Conservation (phyloP, 2,113 vertebrate species). For the Athene cunicularia region DNA sequence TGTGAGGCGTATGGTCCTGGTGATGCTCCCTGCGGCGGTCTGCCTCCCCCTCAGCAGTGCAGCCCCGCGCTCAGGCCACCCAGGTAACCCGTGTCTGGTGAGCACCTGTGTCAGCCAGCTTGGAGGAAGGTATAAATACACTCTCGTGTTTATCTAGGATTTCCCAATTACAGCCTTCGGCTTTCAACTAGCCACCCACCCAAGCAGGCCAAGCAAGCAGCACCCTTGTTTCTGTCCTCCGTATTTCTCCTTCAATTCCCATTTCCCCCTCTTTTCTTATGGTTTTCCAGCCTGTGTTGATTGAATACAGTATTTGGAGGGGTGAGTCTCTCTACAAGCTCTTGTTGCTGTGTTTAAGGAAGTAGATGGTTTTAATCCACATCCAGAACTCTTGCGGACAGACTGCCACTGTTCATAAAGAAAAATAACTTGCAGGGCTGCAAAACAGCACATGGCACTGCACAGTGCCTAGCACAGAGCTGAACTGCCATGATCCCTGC, state of each 20-base stretch:
- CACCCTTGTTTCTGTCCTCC: neutral
- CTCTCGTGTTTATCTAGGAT: slow-evolving; percentile 21
- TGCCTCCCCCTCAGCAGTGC: neutral
- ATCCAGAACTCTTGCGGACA: neutral
- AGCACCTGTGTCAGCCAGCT: slow-evolving; percentile 46
- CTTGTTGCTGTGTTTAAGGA: neutral
- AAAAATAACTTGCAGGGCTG: neutral
- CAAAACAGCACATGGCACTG: neutral
- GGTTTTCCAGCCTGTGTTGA: neutral
- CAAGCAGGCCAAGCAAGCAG: neutral
- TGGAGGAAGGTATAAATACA: slow-evolving; percentile 31
- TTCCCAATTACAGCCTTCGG: neutral
- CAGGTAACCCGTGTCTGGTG: slow-evolving; percentile 38
- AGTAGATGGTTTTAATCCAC: neutral
- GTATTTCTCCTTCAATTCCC: neutral
- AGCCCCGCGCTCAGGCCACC: neutral
- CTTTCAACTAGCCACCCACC: neutral
- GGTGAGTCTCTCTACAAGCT: neutral
- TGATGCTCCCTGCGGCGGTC: accelerated
- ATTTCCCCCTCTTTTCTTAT: neutral
- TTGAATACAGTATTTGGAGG: neutral
- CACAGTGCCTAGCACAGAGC: neutral
- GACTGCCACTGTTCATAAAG: neutral
- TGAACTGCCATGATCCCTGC: neutral
- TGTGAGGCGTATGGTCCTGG: accelerated